Conservation (phyloP, 23 tunicate genomes). For the Trididemnum miniatum region DNA sequence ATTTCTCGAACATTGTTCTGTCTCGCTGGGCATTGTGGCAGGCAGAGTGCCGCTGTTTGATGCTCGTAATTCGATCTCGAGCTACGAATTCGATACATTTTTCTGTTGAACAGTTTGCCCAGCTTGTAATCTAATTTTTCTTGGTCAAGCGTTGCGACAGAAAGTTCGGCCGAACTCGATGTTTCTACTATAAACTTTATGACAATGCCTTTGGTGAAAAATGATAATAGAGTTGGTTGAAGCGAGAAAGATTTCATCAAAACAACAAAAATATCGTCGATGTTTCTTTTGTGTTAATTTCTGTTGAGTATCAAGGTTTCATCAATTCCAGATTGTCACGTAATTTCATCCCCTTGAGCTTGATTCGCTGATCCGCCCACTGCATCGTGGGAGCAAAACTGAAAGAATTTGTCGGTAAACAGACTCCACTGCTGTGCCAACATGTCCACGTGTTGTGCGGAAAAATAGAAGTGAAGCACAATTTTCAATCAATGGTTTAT, state of each 20-base stretch:
- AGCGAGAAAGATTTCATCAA: constrained; percentile 46
- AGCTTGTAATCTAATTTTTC: background rate
- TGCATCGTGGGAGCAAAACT: background rate
- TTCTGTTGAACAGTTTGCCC: background rate
- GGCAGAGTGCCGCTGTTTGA: constrained; percentile 42
- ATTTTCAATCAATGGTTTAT: constrained; percentile 42
- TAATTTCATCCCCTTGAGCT: background rate
- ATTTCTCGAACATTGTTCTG: constrained; percentile 43
- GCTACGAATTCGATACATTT: constrained; percentile 49
- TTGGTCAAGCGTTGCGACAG: background rate
- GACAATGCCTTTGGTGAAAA: constrained; percentile 28
- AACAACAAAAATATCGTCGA: background rate
- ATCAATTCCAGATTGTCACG: background rate
- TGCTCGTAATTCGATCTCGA: constrained; percentile 16
- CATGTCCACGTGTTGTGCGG: constrained; percentile 49
- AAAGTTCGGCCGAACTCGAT: background rate
- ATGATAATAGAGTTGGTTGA: background rate
- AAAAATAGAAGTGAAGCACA: background rate
- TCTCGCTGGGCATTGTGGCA: background rate
- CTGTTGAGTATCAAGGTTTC: constrained; percentile 9
- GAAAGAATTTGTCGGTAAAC: constrained; percentile 10
- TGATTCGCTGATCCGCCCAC: no score
- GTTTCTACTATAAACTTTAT: constrained; percentile 59
- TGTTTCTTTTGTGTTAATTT: constrained; percentile 6
- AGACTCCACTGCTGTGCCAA: constrained; percentile 15